A percentile compares a stretch with the other conserved stretches of the same genome.
phyloP scores from a whole-genome alignment of 2,113 vertebrate genomes.

The Crotophaga sulcirostris region DNA sequence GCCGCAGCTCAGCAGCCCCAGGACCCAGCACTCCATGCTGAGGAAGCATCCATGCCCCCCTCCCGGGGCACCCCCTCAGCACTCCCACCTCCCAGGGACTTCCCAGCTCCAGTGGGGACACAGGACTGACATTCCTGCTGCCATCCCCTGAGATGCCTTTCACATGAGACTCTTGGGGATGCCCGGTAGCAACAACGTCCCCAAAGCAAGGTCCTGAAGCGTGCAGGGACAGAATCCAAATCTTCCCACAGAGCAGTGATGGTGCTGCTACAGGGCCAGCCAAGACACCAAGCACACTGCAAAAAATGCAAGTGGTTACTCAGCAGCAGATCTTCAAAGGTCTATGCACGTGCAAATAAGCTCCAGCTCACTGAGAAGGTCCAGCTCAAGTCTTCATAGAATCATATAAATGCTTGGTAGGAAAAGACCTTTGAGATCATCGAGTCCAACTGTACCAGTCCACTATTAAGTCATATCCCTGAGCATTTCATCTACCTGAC shows the following conservation, averaged over 20 bases:
- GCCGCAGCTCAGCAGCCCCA: background rate
- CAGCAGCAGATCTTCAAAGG: background rate
- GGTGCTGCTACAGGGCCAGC: background rate
- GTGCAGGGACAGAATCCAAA: background rate
- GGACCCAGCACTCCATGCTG: background rate
- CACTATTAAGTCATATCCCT: too few species aligned
- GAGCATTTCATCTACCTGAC: too few species aligned
- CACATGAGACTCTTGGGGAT: background rate
- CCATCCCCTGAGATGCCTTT: background rate
- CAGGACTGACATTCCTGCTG: background rate
- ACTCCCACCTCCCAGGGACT: background rate
- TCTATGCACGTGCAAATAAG: background rate
- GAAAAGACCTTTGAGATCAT: too few species aligned
- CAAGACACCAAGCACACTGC: background rate
- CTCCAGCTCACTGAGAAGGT: background rate
- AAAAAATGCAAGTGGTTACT: background rate
- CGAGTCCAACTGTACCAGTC: too few species aligned
- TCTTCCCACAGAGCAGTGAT: background rate
- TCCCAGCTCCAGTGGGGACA: accelerated
- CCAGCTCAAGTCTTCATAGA: background rate
- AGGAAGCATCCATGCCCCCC: background rate
- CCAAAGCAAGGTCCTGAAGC: background rate
- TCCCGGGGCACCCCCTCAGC: background rate
- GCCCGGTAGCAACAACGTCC: background rate
- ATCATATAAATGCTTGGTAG: too few species aligned